phyloP scores from a whole-genome alignment of 1,140 invertebrate species.

The Muscidifurax raptorellus region DNA sequence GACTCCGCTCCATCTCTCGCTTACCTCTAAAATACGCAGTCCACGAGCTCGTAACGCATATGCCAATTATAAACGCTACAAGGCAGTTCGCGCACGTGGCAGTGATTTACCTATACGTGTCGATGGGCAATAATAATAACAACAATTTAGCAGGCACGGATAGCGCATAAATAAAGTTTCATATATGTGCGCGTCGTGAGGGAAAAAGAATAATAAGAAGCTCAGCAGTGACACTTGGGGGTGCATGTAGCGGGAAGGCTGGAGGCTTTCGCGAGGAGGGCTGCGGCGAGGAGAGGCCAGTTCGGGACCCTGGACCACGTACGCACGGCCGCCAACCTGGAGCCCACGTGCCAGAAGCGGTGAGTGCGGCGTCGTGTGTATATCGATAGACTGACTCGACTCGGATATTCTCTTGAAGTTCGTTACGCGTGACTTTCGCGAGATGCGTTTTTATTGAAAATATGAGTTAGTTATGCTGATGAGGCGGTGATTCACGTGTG shows the following conservation, averaged over 20 bases:
- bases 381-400: not conserved
- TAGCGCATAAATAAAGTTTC: no score
- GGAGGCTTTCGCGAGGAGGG: not conserved
- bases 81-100: slow-evolving; percentile 43
- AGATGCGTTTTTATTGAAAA: not conserved
- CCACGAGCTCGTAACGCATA: no score
- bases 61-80: not conserved
- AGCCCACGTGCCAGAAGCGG: slow-evolving; percentile 77
- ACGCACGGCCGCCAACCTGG: slow-evolving; percentile 75
- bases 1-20: slow-evolving; percentile 49
- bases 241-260: not conserved
- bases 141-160: no score
- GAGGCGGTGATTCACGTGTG: no score
- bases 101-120: slow-evolving; percentile 56
- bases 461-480: no score
- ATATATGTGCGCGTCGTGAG: slow-evolving; percentile 49
- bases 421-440: not conserved
- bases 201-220: no score
- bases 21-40: no score
- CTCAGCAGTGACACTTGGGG: no score
- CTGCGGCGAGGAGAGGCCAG: slow-evolving; percentile 17
- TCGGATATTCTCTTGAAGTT: not conserved
- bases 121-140: no score
- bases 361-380: slow-evolving; percentile 55
- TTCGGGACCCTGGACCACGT: slow-evolving; percentile 66